These are phyloP conservation scores for Turdus rufiventris DNA, from an alignment of 2,113 vertebrate genomes.

Conservation along the genomic window DNA sequence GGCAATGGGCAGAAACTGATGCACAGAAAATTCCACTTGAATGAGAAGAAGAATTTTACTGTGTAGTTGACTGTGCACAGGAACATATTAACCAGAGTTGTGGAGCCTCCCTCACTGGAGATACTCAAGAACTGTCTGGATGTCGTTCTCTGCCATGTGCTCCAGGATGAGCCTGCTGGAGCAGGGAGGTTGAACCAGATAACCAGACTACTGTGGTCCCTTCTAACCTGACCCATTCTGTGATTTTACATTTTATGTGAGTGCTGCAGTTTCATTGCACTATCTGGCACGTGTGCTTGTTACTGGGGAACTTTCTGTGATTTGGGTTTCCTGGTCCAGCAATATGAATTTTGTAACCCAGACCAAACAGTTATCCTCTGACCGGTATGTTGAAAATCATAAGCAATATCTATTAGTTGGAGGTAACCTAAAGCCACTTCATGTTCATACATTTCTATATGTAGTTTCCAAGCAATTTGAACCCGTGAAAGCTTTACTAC, in stretches of 20 bases:
- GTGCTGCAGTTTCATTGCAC: accelerated
- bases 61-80: accelerated
- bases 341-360: accelerated
- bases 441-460: background rate
- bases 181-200: background rate
- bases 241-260: background rate
- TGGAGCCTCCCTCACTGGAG: background rate
- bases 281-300: accelerated
- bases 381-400: background rate
- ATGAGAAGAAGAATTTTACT: background rate
- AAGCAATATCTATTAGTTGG: accelerated
- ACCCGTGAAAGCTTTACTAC: background rate
- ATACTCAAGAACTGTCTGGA: background rate
- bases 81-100: background rate
- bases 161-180: background rate
- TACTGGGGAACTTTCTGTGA: background rate
- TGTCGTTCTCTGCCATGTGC: background rate
- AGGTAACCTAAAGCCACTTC: background rate
- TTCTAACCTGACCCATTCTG: background rate
- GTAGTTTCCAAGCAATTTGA: background rate
- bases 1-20: background rate
- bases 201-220: background rate
- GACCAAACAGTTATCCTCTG: background rate
- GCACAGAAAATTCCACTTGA: background rate
- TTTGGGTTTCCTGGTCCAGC: background rate